Base-by-base conservation (phyloP, 2,113 vertebrate genomes). In the Nesogale talazaci region DNA sequence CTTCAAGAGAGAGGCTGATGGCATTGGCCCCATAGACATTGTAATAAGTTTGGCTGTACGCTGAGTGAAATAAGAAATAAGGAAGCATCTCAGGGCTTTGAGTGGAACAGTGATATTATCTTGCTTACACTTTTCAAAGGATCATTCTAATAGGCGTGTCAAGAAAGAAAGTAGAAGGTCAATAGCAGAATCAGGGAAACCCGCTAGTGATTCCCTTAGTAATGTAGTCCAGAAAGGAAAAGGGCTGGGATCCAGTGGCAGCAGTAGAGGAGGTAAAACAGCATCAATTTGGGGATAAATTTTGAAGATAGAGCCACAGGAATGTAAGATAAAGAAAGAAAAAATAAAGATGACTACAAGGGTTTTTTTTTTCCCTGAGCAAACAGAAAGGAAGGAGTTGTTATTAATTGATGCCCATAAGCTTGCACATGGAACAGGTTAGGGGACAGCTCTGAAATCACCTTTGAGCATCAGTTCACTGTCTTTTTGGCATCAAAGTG, bases 61-160 rank as follows among this genome's bases (percentile, higher is more conserved):
- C 59, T 83, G 63, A 85, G 52, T 91, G 80, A 82, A 77, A 86
- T 84, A 23, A 67, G 19, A 91, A 89, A 83, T 40, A 38, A 83
- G 75, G 91, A 91, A 34, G 34, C 19, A 65, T 3, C 61, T 29
- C 46, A 69, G 56, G 52, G 56, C 79, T 95, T 78, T 78, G 34
- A 72, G 8, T 36, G 70, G 2, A 36, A 17, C 34, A 72, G 70
- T 20, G 19, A 38, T 72, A 36, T 72, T 1, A 22, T 23, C n/a
- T 22, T 17, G 7, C n/a, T 22, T 23, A 72, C 34, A 22, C 19
- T 72, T 72, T 70, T 36, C 22, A 72, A 92, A 67, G 27, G 40
- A 87, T 65, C 31, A 52, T 36, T 59, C 42, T 88, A 29, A 52
- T 14, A 52, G 15, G 27, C 46, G n/a, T 87, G 29, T 57, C 59